Evolutionary conservation across 2,888 invertebrate genomes (phyloP), one percentile per base, ranked within the genome.

Genomic region (Dorcus parallelipipedus): DNA sequence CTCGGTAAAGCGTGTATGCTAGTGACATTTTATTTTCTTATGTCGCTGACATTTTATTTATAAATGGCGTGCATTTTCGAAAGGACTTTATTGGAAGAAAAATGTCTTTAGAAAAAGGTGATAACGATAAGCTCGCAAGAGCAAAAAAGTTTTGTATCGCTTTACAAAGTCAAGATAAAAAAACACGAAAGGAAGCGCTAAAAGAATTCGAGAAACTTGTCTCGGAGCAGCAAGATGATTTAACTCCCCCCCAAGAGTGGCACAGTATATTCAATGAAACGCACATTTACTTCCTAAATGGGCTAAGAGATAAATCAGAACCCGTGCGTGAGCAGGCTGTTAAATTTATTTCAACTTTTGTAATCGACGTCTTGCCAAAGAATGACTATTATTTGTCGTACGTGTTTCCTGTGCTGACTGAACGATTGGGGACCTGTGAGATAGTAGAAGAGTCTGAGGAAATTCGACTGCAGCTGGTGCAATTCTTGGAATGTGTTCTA

Each of bases 361-460:
- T 75, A 20, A 73, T 87, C 9, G 76, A 81, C 10, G 77, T 78
- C 38, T 72, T 90, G 26, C 86, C 87, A 0, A 75, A 84, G 0
- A 84, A 87, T 64, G 90, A 91, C 65, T 89, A 87, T 62, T 88
- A 89, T 73, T 79, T 93, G 52, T 85, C 88, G 0, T 89, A 89
- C 64, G 79, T 94, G 10, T 79, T 95, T 39, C 90, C 93, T 1
- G 84, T 89, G 1, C 73, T 95, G 60, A 84, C 86, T 0, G 88
- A 89, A 67, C 85, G 94, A 60, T 83, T 96, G 63, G 93, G 91
- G 0, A 85, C 86, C 55, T 84, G 86, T 41, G 93, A 94, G 74
- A 82, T 89, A 43, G 71, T 83, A 3, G 89, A 89, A 73, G 76
- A 82, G 41, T 87, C 87, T 0, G 96, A 97, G 79, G 96, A 97